Base-by-base conservation (phyloP, 2,888 invertebrate species). In the Dryadula phaetusa region DNA sequence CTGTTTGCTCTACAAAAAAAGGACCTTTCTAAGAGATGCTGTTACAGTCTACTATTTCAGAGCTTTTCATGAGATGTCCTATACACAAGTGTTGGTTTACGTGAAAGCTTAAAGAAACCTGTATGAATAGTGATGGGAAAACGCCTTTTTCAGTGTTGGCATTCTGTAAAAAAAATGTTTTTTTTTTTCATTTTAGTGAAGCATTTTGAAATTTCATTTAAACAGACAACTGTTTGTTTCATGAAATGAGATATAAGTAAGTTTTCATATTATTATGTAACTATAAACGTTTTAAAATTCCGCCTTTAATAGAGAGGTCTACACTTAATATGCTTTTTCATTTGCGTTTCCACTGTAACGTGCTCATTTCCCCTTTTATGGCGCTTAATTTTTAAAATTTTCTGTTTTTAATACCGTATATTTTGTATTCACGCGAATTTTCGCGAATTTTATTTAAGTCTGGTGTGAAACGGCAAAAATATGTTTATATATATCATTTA, bases 311-410 rank as follows among this genome's bases (percentile, higher is more conserved):
- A 8, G 58, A 67, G 58, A 63, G 63, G 58, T 63, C 42, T 63
- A 58, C 56, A 67, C 56, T 52, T 64, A 64, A 64, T 58, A 34
- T 52, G 63, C 49, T 67, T 67, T 63, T 63, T 53, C 42, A 58
- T 49, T 58, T 58, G 44, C 49, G 32, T 58, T 42, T 52, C 32
- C 42, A 52, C 52, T 7, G 25, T 42, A 44, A 49, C 28, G 49
- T 56, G 22, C 44, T 67, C 40, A 28, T 62, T 56, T 40, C 28
- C 53, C 42, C 42, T 53, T 63, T 42, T 25, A 32, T 53, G 16
- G 53, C 14, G 22, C 28, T 60, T 42, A 63, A 63, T 40, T 53
- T 62, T 63, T 44, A 32, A n/a, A 37, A 37, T 56, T 37, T 56
- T 22, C 7, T 18, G 42, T 44, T 40, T 34, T 12, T 20, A 40